A percentile compares a stretch with the other conserved stretches of the same genome.
Evolutionary conservation across 2,888 invertebrate species (phyloP).

Genomic region (Onchidella celtica): DNA sequence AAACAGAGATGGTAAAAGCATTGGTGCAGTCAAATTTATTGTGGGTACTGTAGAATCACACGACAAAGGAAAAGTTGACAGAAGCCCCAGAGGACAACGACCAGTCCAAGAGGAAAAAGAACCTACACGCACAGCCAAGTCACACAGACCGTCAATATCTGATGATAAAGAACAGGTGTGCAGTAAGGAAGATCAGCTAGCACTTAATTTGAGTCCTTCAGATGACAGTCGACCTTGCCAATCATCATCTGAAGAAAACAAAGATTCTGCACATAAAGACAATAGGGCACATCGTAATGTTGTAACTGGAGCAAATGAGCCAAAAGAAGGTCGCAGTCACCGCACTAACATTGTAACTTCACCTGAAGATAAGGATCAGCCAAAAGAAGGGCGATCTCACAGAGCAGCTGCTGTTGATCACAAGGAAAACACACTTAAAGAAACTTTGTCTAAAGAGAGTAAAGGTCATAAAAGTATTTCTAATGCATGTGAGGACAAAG

Average conservation of each 20-base stretch:
- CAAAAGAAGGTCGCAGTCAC: not conserved
- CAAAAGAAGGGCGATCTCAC: constrained; percentile 1
- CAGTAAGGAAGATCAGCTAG: not conserved
- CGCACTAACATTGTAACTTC: not conserved
- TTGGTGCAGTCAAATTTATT: not conserved
- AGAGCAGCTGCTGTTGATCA: not conserved
- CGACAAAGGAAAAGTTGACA: not conserved
- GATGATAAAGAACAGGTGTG: not conserved
- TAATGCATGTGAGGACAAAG: not conserved
- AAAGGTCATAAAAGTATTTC: not conserved
- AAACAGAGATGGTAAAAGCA: not conserved
- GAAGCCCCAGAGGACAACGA: not conserved
- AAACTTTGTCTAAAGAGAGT: constrained; percentile 4
- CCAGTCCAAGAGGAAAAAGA: not conserved
- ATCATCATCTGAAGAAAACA: constrained; percentile 18
- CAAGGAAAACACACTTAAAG: constrained; percentile 20
- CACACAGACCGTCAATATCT: not conserved
- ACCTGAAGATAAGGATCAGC: not conserved
- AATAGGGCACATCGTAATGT: not conserved
- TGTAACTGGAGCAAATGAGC: not conserved
- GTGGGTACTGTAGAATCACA: not conserved
- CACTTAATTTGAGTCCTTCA: not conserved
- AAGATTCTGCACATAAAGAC: constrained; percentile 11
- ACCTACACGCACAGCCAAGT: not conserved
- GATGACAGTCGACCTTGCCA: not conserved